Conservation (phyloP, 1,140 invertebrate genomes). For the Brachionus asplanchnoidis region DNA sequence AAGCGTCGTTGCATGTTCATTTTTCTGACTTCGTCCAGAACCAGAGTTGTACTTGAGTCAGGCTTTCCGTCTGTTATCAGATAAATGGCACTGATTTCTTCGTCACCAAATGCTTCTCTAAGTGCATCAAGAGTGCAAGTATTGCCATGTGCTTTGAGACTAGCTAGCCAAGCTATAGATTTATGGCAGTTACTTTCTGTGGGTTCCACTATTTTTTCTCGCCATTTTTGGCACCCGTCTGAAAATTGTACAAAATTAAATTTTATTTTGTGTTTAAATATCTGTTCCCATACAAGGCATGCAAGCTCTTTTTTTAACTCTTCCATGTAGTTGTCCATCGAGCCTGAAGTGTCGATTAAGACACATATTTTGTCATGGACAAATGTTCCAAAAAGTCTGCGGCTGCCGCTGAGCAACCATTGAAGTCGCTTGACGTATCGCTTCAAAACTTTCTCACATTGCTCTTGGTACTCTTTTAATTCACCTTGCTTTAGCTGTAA, state of each 20-base stretch:
- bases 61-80: constrained; percentile 58
- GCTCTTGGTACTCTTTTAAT: constrained; percentile 53
- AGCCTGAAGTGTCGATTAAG: constrained; percentile 57
- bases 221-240: constrained; percentile 51
- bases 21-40: constrained; percentile 51
- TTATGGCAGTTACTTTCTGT: constrained; percentile 54
- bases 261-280: constrained; percentile 51
- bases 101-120: constrained; percentile 54
- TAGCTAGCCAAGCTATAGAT: constrained; percentile 53
- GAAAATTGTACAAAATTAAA: constrained; percentile 57
- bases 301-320: constrained; percentile 56
- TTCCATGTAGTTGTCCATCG: constrained; percentile 54
- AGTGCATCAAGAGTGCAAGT: constrained; percentile 56
- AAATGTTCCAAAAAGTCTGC: constrained; percentile 55
- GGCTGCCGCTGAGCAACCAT: constrained; percentile 56
- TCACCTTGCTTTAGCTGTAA: constrained; percentile 56
- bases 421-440: constrained; percentile 54
- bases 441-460: constrained; percentile 51
- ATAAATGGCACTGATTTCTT: constrained; percentile 54
- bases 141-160: constrained; percentile 52
- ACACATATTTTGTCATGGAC: constrained; percentile 52
- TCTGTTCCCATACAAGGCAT: constrained; percentile 55
- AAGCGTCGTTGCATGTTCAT: constrained; percentile 52
- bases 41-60: constrained; percentile 54
- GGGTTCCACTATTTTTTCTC: constrained; percentile 47